These are phyloP conservation scores for Phthorimaea operculella DNA, from an alignment of 1,140 invertebrate genomes.

Conservation along the genomic window DNA sequence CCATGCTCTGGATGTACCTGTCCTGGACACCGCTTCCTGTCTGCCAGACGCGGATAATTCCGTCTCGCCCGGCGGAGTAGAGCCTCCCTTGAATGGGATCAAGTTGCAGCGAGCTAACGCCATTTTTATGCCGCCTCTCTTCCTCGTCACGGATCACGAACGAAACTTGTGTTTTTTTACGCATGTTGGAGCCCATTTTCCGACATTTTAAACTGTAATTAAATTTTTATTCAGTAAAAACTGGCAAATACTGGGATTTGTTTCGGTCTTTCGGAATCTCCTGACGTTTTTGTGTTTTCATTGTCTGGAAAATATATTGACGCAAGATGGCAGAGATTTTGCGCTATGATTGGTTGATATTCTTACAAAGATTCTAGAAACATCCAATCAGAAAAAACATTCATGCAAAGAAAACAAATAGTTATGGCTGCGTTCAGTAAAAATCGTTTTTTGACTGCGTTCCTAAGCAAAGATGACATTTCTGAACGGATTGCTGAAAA, in stretches of 20 bases:
- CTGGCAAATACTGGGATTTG: neutral
- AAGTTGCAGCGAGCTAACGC: constrained; percentile 95
- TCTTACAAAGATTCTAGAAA: neutral
- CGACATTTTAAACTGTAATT: constrained; percentile 55
- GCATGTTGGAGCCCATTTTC: constrained; percentile 63
- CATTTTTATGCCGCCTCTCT: constrained; percentile 93
- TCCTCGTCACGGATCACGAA: constrained; percentile 98
- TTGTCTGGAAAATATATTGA: constrained; percentile 8
- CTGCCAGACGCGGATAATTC: constrained; percentile 98
- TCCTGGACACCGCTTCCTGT: constrained; percentile 71
- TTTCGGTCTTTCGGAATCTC: constrained; percentile 14
- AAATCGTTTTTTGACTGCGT: too few relatives aligned
- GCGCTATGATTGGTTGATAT: constrained; percentile 14
- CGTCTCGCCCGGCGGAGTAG: constrained; percentile 98
- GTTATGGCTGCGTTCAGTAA: too few relatives aligned
- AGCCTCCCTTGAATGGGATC: constrained; percentile 88
- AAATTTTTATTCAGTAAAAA: constrained; percentile 4
- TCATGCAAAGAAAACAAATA: too few relatives aligned
- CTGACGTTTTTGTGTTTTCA: constrained; percentile 20
- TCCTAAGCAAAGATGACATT: too few relatives aligned
- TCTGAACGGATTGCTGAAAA: neutral
- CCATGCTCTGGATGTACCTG: constrained; percentile 94
- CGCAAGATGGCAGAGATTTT: constrained; percentile 15
- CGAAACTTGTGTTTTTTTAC: constrained; percentile 83
- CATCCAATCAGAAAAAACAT: too few relatives aligned